Conservation (phyloP, 2,113 vertebrate species). For the Chiloscyllium plagiosum region DNA sequence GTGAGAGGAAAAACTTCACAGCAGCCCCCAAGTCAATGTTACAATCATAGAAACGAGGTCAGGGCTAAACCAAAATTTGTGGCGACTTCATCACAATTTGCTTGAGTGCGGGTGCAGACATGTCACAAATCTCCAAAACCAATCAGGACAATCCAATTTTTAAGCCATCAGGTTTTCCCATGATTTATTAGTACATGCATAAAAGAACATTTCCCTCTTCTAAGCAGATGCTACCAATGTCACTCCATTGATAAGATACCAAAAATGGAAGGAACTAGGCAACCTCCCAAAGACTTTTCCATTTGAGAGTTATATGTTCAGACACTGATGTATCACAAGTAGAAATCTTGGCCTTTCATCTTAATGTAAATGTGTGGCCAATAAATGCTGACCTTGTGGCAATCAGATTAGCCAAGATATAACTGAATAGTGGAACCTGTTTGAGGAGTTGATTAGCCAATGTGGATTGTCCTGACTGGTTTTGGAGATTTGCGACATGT, state of each 20-base stretch:
- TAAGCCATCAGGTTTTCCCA: background rate
- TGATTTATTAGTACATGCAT: background rate
- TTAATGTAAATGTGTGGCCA: background rate
- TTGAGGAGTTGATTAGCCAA: background rate
- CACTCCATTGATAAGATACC: background rate
- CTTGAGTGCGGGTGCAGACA: no score
- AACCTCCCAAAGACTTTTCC: background rate
- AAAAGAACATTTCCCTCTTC: background rate
- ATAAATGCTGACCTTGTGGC: background rate
- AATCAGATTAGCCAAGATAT: background rate
- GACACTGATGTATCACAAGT: background rate
- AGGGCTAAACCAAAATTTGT: no score
- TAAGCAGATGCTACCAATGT: background rate
- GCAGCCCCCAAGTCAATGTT: no score
- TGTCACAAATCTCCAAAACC: background rate
- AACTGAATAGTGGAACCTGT: background rate
- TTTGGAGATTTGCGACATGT: background rate
- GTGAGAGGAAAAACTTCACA: no score
- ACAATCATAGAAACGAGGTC: no score
- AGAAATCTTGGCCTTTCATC: background rate
- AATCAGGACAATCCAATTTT: background rate
- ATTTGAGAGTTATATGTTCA: background rate
- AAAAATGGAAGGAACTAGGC: background rate
- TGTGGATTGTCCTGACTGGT: background rate
- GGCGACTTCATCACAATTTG: no score